Evolutionary conservation across 2,888 invertebrate species (phyloP).

Genomic region (Brachynemurus nebulosus): DNA sequence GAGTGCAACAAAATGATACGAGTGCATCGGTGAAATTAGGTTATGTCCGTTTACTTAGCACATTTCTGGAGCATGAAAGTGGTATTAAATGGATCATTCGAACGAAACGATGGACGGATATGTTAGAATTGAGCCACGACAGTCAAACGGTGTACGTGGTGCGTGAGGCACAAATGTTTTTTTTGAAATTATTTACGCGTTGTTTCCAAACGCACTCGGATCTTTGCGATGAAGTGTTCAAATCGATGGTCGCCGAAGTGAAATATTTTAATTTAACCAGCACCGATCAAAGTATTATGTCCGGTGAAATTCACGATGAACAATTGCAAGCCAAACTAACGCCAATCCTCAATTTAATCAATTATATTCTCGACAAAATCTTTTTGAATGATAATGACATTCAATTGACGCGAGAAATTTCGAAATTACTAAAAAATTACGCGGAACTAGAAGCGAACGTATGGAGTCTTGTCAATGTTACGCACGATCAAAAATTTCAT

Average conservation of each 20-base stretch:
- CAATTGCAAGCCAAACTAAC: slow-evolving; percentile 37
- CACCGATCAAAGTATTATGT: too few relatives aligned
- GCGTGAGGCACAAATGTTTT: slow-evolving; percentile 48
- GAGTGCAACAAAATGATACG: slow-evolving; percentile 27
- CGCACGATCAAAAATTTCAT: slow-evolving; percentile 26
- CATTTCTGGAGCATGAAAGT: slow-evolving; percentile 44
- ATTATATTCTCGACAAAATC: slow-evolving; percentile 28
- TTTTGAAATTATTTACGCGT: slow-evolving; percentile 43
- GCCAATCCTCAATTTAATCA: slow-evolving; percentile 42
- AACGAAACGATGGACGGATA: slow-evolving; percentile 47
- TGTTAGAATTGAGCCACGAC: slow-evolving; percentile 45
- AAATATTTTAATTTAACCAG: slow-evolving; percentile 33
- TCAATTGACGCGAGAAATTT: not conserved
- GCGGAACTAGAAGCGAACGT: slow-evolving; percentile 23
- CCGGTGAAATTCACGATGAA: slow-evolving; percentile 36
- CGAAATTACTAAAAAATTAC: not conserved
- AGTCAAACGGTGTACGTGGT: slow-evolving; percentile 59
- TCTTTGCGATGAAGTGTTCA: slow-evolving; percentile 35
- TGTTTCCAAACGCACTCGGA: slow-evolving; percentile 36
- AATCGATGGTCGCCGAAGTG: too few relatives aligned
- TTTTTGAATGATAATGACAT: slow-evolving; percentile 14
- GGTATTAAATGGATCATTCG: slow-evolving; percentile 53
- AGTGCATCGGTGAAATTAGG: slow-evolving; percentile 52
- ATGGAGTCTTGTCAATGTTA: slow-evolving; percentile 29
- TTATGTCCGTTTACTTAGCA: slow-evolving; percentile 45